These are phyloP conservation scores for Lycia hirtaria DNA, from an alignment of 2,888 invertebrate genomes.

Conservation along the genomic window DNA sequence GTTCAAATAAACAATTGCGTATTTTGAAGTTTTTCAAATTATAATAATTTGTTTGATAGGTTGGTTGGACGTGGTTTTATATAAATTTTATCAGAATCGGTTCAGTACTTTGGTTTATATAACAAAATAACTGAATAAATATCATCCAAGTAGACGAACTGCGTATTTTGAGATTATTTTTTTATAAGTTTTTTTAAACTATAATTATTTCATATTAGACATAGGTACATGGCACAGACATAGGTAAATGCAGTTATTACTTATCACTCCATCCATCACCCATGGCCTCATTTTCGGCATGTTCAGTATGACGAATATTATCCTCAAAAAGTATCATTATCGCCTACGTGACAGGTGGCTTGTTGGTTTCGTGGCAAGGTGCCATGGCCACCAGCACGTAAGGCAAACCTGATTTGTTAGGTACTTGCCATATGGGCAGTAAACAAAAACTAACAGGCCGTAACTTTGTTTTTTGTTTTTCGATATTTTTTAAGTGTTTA, in stretches of 20 bases:
- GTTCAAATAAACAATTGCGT: no score
- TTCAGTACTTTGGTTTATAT: no score
- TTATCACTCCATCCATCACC: conserved; percentile 2
- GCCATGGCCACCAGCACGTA: neutral
- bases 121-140: no score
- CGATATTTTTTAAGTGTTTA: neutral
- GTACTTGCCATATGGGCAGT: conserved; percentile 4
- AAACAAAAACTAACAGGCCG: neutral
- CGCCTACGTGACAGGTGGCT: conserved; percentile 12
- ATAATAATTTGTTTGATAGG: no score
- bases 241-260: neutral
- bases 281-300: conserved; percentile 1
- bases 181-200: no score
- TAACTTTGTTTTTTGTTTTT: neutral
- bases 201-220: no score
- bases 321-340: neutral
- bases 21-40: no score
- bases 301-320: neutral
- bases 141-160: no score
- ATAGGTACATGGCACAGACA: no score
- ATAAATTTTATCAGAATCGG: no score
- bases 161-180: no score
- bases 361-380: conserved; percentile 1
- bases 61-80: no score
- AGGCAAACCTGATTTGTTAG: conserved; percentile 10